Percentiles rank a stretch among this genome's conserved stretches.
Evolutionary conservation across 2,113 vertebrate genomes (phyloP).

Genomic region (Saccopteryx bilineata): DNA sequence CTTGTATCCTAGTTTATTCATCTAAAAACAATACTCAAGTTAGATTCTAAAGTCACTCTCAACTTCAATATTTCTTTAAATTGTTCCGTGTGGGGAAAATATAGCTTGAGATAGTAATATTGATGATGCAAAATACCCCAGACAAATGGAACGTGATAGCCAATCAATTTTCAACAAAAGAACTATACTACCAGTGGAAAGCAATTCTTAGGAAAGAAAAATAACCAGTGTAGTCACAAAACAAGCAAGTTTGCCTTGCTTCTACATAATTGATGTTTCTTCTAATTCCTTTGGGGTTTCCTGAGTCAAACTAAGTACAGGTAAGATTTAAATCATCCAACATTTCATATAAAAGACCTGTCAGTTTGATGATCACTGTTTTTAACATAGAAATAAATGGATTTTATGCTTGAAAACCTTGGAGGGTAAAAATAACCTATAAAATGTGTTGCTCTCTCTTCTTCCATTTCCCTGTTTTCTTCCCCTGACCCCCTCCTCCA

Average conservation of each 20-base stretch:
- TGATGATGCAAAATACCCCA: constrained; percentile 39
- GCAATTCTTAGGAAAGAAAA: constrained; percentile 52
- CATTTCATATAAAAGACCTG: neutral
- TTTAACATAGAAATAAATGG: constrained; percentile 38
- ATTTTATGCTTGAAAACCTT: neutral
- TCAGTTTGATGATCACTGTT: constrained; percentile 31
- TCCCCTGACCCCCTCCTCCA: accelerated
- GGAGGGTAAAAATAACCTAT: neutral
- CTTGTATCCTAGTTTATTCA: neutral
- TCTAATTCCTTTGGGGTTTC: constrained; percentile 24
- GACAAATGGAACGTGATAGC: neutral
- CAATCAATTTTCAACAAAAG: constrained; percentile 43
- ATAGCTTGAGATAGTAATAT: constrained; percentile 1
- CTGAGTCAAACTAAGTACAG: constrained; percentile 34
- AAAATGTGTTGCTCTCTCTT: neutral
- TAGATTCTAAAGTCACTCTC: constrained; percentile 25
- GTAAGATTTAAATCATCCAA: neutral
- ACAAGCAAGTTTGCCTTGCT: neutral
- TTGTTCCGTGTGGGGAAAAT: neutral
- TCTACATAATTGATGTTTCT: neutral
- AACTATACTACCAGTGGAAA: constrained; percentile 22
- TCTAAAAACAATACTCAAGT: constrained; percentile 4
- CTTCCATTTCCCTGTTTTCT: accelerated
- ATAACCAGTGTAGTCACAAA: neutral
- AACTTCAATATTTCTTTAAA: constrained; percentile 51